Conservation (phyloP, 2,888 invertebrate genomes). For the Phoenoteleia sp. region DNA sequence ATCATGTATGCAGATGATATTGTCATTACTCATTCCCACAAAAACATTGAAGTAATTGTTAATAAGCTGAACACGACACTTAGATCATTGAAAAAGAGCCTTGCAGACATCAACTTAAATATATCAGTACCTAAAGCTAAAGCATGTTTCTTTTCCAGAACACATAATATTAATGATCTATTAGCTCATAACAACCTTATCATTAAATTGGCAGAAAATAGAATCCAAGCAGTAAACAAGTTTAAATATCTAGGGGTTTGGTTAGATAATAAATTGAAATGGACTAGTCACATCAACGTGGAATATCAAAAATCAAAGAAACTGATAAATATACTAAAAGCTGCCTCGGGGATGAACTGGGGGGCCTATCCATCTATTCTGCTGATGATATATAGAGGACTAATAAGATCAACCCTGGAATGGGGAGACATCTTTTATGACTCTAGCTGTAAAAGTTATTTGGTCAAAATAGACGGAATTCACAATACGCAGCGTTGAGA, state of each 20-base stretch:
- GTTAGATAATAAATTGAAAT: not conserved
- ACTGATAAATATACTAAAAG: not conserved
- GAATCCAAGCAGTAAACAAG: not conserved
- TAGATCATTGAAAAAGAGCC: no score
- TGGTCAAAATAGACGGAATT: no score
- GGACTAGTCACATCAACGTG: no score
- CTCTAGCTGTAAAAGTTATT: no score
- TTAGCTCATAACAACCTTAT: no score
- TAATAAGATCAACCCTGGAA: no score
- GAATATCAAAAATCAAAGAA: not conserved
- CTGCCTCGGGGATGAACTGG: not conserved
- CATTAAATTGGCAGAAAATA: no score
- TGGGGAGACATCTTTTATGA: no score
- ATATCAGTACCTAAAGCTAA: conserved; percentile 2
- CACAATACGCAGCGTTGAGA: no score
- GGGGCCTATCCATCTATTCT: no score
- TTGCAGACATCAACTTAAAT: no score
- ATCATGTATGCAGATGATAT: conserved; percentile 16
- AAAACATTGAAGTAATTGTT: not conserved
- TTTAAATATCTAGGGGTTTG: not conserved
- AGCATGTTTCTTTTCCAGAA: not conserved
- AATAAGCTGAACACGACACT: not conserved
- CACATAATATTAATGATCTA: not conserved
- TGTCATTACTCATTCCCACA: not conserved
- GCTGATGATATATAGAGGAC: no score